Base-by-base conservation (phyloP, 2,797 vertebrate genomes). In the Mastacembelus armatus region DNA sequence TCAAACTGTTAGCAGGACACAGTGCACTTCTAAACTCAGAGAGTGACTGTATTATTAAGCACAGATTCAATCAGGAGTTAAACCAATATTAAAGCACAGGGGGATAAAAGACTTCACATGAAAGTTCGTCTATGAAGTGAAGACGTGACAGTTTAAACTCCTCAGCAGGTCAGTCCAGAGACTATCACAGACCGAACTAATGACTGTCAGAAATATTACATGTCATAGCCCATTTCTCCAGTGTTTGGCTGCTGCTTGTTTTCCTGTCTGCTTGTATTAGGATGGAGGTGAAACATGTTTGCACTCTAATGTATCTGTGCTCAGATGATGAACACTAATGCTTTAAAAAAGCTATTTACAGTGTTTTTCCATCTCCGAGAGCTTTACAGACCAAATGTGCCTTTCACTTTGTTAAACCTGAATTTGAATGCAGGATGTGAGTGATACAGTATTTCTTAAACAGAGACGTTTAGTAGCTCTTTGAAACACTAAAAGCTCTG, bases 401-500 rank as follows among this genome's bases (percentile, higher is more conserved):
- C 43, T 27, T 24, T 70, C 27, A 66, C 58, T 63, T 39, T 26
- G 65, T 49, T 65, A 50, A 62, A 36, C 51, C 24, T 24, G 21
- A 4, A 42, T 52, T 1, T 48, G 21, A 64, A 63, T 48, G 26
- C 33, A 16, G 45, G 66, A 52, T 14, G 59, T 50, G 74, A 69
- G 21, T 9, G 44, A 56, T 75, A n/a, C n/a, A n/a, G n/a, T n/a
- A 45, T 54, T 32, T 45, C 42, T 35, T 11, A 3, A n/a, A 24
- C n/a, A 11, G 26, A 51, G 8, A 16, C 43, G 27, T 64, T 32
- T 66, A 59, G 66, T 22, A 5, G 61, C 59, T 35, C 22, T 1
- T 14, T 1, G 7, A 1, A 54, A 26, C 73, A 36, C 66, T 85
- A 74, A 83, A 66, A 85, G 75, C 73, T 71, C 59, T 55, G 56